A percentile compares a stretch with the other conserved stretches of the same genome.
Evolutionary conservation across 2,113 vertebrate genomes (phyloP).

Genomic region (Perca schrenkii): DNA sequence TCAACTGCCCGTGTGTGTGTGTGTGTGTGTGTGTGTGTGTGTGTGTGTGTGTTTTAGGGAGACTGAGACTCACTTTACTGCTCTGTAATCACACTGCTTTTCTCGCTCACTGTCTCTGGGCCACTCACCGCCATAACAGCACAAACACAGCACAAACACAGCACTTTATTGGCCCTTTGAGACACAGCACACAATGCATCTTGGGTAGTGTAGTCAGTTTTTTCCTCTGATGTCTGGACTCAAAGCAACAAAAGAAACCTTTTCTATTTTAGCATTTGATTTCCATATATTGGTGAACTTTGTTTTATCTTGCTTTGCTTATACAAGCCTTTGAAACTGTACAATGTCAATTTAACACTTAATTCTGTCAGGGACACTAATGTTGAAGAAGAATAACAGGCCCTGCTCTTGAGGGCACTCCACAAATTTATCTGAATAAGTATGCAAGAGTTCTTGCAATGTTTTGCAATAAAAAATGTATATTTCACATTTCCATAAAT

Average conservation of each 20-base stretch:
- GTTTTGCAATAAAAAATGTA: neutral
- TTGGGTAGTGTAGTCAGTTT: conserved; percentile 51
- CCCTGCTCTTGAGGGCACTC: neutral
- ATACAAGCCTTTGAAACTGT: neutral
- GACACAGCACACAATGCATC: conserved; percentile 42
- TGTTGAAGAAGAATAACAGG: neutral
- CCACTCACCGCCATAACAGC: conserved; percentile 48
- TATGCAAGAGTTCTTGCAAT: neutral
- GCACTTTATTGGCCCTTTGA: conserved; percentile 50
- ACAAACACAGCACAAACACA: conserved; percentile 44
- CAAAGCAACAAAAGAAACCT: conserved; percentile 2
- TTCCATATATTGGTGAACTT: neutral
- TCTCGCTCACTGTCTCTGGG: conserved; percentile 52
- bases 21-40: conserved; percentile 20
- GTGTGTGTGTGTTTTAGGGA: conserved; percentile 35
- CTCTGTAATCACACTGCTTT: conserved; percentile 68
- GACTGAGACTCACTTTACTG: conserved; percentile 61
- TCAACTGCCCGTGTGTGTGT: conserved; percentile 39
- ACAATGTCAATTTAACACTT: neutral
- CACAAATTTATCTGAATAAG: neutral
- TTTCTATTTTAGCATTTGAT: neutral
- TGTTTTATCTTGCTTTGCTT: neutral
- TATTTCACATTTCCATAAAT: neutral
- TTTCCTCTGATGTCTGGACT: neutral
- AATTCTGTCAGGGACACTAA: neutral